Percentiles rank a stretch among this genome's conserved stretches.
Conservation (phyloP, 2,797 vertebrate species). For the Mormyrus hasselquistii region DNA sequence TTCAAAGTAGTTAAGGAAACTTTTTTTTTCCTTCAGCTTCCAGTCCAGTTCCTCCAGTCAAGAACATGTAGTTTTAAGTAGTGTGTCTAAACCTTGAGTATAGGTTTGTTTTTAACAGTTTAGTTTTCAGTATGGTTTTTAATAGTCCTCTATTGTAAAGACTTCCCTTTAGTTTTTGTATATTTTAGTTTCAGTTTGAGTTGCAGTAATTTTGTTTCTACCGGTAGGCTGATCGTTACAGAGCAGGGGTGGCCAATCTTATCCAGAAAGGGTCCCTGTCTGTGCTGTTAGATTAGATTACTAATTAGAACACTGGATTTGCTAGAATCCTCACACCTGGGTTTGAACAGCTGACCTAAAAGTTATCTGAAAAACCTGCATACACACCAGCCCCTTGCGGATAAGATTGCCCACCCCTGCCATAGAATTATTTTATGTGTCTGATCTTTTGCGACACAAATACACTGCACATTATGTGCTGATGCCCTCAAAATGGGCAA, state of each 20-base stretch:
- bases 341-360: background rate
- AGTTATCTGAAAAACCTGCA: background rate
- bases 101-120: background rate
- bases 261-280: background rate
- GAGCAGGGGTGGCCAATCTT: background rate
- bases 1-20: background rate
- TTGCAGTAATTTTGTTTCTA: background rate
- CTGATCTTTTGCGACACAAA: background rate
- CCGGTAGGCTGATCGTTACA: background rate
- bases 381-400: background rate
- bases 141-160: background rate
- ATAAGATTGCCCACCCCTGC: background rate
- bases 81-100: background rate
- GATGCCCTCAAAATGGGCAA: background rate
- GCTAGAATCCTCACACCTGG: background rate
- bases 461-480: background rate
- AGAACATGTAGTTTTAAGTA: background rate
- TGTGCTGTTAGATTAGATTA: background rate
- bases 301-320: background rate
- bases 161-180: background rate
- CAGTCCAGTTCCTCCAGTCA: background rate
- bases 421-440: background rate
- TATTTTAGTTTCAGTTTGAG: background rate
- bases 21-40: background rate
- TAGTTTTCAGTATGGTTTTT: background rate